These are phyloP conservation scores for Aphidius ervi DNA, from an alignment of 1,140 invertebrate species.

Conservation along the genomic window DNA sequence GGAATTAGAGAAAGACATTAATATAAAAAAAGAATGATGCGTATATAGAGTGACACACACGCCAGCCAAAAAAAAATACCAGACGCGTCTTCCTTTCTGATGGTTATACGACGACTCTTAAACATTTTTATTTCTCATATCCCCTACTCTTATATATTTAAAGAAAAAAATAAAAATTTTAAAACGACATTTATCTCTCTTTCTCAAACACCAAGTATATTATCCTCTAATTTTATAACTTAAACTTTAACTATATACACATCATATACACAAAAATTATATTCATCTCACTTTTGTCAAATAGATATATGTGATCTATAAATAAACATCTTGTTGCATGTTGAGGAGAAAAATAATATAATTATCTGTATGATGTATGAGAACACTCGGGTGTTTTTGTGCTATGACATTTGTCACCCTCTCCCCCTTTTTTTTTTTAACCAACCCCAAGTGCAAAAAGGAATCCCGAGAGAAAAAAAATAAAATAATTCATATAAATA, in stretches of 20 bases:
- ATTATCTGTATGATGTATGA: constrained; percentile 46
- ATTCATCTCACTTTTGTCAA: not conserved
- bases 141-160: not conserved
- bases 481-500: not conserved
- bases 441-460: constrained; percentile 3
- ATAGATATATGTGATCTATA: constrained; percentile 30
- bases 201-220: not conserved
- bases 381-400: constrained; percentile 33
- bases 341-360: constrained; percentile 40
- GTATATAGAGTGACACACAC: constrained; percentile 5
- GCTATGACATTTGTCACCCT: constrained; percentile 36
- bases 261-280: not conserved
- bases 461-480: not conserved
- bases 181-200: not conserved
- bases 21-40: not conserved
- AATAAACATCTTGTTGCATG: constrained; percentile 30
- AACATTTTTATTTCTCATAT: not conserved
- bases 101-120: too few relatives aligned
- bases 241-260: not conserved
- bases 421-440: not conserved
- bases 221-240: not conserved
- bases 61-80: not conserved
- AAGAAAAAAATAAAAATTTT: too few relatives aligned
- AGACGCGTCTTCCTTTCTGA: constrained; percentile 6
- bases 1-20: constrained; percentile 8